Base-by-base conservation (phyloP, 2,113 vertebrate genomes). In the Bufo bufo region DNA sequence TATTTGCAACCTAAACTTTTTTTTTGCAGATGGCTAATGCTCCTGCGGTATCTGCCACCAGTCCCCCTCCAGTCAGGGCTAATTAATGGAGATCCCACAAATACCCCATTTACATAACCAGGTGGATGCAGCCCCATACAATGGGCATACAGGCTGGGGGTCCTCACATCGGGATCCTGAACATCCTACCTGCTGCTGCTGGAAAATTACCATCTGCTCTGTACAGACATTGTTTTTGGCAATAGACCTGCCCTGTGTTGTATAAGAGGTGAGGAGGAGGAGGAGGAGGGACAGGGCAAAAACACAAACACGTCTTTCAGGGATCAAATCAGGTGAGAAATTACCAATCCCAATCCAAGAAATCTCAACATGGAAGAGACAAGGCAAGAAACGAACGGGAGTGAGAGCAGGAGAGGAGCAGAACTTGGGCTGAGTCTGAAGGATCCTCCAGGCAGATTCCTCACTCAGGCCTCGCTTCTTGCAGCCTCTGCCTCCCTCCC, bases 41-140 rank as follows among this genome's bases (percentile, higher is more conserved):
- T 33, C 33, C 33, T 33, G 33, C 33, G 33, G 33, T 33, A 88
- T 83, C 75, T 9, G 86, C 50, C 74, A 87, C 82, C 82, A 47
- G 1, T 23, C 83, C 20, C 69, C 74, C 59, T 52, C 61, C 61
- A 45, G n/a, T n/a, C 45, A 71, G 63, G 50, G 20, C 61, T 87
- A 86, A 87, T 81, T 80, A 88, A 83, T 82, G 69, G 69, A 82
- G 80, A 83, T 88, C 79, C 66, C 56, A 58, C 86, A 83, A 88
- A 88, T 75, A 59, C 45, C 33, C 43, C 13, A 88, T 82, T 88
- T 61, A 74, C 86, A 88, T 88, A 83, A 66, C 85, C 61, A 75
- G 74, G 59, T 78, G 85, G 45, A 77, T 43, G 6, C 50, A 23
- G 52, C 84, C 23, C 50, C 20, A 0, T 49, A 58, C 77, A 58